These are phyloP conservation scores for Bugula neritina DNA, from an alignment of 2,888 invertebrate species.

Conservation along the genomic window DNA sequence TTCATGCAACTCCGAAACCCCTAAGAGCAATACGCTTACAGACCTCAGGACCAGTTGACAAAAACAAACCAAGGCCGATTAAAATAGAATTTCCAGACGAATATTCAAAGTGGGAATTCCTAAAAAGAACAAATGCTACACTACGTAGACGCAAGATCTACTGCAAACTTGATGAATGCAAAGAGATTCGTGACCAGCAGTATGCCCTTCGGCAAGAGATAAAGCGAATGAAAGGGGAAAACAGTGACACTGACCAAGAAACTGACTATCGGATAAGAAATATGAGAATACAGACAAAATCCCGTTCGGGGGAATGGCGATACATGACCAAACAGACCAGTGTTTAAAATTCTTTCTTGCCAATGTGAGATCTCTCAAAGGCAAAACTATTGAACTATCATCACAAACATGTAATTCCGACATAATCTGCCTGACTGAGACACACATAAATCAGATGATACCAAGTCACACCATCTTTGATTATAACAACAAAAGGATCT, in stretches of 20 bases:
- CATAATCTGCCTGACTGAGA: slow-evolving; percentile 8
- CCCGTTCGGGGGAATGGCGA: neutral
- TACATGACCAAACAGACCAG: neutral
- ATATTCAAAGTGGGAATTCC: neutral
- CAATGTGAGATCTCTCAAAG: neutral
- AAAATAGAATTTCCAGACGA: neutral
- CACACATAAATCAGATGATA: neutral
- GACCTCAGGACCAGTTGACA: neutral
- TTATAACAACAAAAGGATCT: slow-evolving; percentile 5
- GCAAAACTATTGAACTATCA: neutral
- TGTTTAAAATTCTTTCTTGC: neutral
- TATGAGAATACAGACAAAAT: neutral
- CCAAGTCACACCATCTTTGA: neutral
- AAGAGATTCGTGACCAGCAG: neutral
- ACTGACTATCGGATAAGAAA: neutral
- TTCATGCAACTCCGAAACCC: neutral
- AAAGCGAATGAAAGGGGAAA: neutral
- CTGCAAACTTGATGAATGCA: neutral
- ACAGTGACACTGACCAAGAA: neutral
- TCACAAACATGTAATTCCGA: neutral
- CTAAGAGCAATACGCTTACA: neutral
- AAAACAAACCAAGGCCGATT: neutral
- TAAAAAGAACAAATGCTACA: neutral
- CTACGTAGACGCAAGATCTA: neutral
- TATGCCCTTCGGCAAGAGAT: neutral